Conservation (phyloP, 2,113 vertebrate species). For the Pedetes capensis region DNA sequence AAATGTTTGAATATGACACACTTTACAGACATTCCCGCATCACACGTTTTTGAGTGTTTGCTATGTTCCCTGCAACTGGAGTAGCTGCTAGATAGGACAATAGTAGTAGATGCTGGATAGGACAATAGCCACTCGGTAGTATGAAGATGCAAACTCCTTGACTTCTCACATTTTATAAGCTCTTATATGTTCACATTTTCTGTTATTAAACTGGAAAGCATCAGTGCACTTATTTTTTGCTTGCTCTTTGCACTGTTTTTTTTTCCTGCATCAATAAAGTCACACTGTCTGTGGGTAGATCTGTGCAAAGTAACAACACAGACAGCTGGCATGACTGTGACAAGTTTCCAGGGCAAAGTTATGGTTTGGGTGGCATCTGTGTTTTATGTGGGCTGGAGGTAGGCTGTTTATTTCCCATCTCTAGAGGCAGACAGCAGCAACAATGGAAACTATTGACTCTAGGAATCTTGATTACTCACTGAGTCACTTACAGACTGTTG, state of each 20-base stretch:
- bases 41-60: background rate
- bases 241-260: background rate
- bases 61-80: background rate
- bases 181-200: slow-evolving; percentile 7
- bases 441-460: slow-evolving; percentile 43
- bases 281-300: background rate
- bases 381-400: slow-evolving; percentile 45
- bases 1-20: background rate
- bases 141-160: background rate
- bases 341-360: slow-evolving; percentile 55
- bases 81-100: no score
- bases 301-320: slow-evolving; percentile 27
- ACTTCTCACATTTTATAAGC: background rate
- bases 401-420: slow-evolving; percentile 53
- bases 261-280: background rate
- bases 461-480: slow-evolving; percentile 16
- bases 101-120: no score
- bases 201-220: background rate
- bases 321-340: slow-evolving; percentile 5
- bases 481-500: background rate
- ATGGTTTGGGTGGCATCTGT: slow-evolving; percentile 50
- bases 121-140: background rate
- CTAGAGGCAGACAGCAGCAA: background rate
- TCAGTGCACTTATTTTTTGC: slow-evolving; percentile 10
- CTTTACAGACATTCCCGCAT: slow-evolving; percentile 12